Percentiles rank a stretch among this genome's conserved stretches.
Conservation (phyloP, 1,140 invertebrate species). For the Cherax quadricarinatus region DNA sequence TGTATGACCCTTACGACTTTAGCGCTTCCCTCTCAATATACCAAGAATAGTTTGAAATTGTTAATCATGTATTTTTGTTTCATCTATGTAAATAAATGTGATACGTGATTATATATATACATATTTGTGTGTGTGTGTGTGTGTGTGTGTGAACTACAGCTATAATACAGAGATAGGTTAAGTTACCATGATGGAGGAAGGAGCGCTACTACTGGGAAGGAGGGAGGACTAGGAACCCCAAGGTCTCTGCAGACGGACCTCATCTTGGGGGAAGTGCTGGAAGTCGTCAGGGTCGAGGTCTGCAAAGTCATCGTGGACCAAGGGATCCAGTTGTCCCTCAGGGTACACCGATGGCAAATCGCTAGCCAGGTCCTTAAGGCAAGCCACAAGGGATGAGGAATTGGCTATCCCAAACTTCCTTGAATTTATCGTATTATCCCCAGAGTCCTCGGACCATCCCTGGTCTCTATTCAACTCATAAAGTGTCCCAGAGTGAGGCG, state of each 20-base stretch:
- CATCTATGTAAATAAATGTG: too few species aligned
- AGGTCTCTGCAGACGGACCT: slow-evolving; percentile 29
- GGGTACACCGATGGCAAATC: slow-evolving; percentile 57
- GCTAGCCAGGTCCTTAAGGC: slow-evolving; percentile 36
- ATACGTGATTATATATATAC: neutral
- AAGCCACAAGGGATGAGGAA: slow-evolving; percentile 48
- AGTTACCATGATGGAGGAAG: neutral
- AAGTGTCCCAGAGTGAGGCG: neutral
- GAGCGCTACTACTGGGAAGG: neutral
- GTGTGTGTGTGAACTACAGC: too few species aligned
- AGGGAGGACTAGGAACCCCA: neutral
- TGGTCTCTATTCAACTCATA: too few species aligned
- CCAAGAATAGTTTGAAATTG: too few species aligned
- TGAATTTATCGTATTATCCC: neutral
- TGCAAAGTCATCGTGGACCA: slow-evolving; percentile 40
- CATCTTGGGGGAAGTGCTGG: slow-evolving; percentile 45
- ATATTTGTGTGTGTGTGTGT: neutral
- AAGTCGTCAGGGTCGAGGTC: slow-evolving; percentile 57
- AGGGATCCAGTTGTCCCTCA: slow-evolving; percentile 9
- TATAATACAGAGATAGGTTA: neutral
- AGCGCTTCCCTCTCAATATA: too few species aligned
- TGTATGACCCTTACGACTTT: too few species aligned
- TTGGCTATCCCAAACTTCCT: slow-evolving; percentile 35
- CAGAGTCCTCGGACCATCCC: neutral
- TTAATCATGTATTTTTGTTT: too few species aligned